A percentile compares a stretch with the other conserved stretches of the same genome.
These are phyloP conservation scores for Lucifuga dentata DNA, from an alignment of 2,113 vertebrate species.

Conservation along the genomic window DNA sequence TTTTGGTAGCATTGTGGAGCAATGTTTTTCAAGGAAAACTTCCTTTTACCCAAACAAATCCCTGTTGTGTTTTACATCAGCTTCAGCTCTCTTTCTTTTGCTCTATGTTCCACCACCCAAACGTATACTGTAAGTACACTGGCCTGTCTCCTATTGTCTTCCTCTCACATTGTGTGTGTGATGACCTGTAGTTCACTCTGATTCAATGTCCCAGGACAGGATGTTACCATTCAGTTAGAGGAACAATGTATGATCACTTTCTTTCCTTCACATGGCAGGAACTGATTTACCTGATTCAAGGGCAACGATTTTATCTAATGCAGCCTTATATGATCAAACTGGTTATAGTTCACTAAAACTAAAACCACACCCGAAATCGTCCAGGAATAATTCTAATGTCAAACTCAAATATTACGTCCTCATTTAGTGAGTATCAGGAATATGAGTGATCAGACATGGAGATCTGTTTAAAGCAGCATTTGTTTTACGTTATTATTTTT, in stretches of 20 bases:
- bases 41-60: not conserved
- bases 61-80: not conserved
- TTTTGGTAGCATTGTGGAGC: too few species aligned
- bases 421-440: too few species aligned
- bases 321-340: not conserved
- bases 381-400: too few species aligned
- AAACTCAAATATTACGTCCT: too few species aligned
- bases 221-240: slow-evolving; percentile 24
- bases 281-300: not conserved
- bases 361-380: slow-evolving; percentile 10
- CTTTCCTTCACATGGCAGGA: slow-evolving; percentile 29
- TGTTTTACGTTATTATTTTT: not conserved
- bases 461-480: too few species aligned
- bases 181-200: not conserved
- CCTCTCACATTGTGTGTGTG: too few species aligned
- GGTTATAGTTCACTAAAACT: not conserved
- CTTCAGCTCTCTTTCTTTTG: too few species aligned
- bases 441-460: too few species aligned
- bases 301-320: not conserved
- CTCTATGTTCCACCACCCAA: too few species aligned
- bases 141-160: too few species aligned
- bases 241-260: slow-evolving; percentile 34
- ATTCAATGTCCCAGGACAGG: slow-evolving; percentile 13
- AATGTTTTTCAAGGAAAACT: too few species aligned
- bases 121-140: too few species aligned